Evolutionary conservation across 2,888 invertebrate genomes (phyloP).

Genomic region (Tenthredo mesomela): DNA sequence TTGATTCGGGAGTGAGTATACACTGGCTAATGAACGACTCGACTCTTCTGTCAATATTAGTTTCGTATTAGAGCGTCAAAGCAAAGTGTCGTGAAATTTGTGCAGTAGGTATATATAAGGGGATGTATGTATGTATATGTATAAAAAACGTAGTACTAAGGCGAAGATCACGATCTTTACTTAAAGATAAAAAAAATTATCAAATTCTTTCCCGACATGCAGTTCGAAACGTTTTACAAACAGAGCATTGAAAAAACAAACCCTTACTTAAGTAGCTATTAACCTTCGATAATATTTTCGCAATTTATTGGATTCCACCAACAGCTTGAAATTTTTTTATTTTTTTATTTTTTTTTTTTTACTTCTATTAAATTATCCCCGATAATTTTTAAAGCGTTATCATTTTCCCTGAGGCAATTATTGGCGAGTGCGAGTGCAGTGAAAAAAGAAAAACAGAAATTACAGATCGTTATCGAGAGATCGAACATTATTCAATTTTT

Average conservation of each 20-base stretch:
- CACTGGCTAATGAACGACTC: slow-evolving; percentile 33
- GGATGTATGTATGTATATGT: too few species aligned
- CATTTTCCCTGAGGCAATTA: neutral
- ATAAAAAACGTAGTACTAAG: neutral
- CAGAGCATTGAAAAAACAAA: neutral
- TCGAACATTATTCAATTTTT: neutral
- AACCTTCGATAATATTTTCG: neutral
- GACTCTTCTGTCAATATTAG: slow-evolving; percentile 34
- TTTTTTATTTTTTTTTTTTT: neutral
- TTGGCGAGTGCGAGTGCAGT: neutral
- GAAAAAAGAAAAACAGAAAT: neutral
- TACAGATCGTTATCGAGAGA: neutral
- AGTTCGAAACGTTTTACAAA: neutral
- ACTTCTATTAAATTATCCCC: neutral
- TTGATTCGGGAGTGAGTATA: neutral
- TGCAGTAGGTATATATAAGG: neutral
- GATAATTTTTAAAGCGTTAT: neutral
- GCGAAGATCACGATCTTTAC: neutral
- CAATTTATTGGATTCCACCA: neutral
- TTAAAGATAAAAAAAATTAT: neutral
- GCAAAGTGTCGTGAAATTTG: neutral
- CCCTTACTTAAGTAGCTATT: neutral
- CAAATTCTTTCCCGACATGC: neutral
- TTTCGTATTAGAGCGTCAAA: slow-evolving; percentile 25
- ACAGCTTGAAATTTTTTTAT: neutral